Evolutionary conservation across 2,113 vertebrate genomes (phyloP).

Genomic region (Scartelaos histophorus): DNA sequence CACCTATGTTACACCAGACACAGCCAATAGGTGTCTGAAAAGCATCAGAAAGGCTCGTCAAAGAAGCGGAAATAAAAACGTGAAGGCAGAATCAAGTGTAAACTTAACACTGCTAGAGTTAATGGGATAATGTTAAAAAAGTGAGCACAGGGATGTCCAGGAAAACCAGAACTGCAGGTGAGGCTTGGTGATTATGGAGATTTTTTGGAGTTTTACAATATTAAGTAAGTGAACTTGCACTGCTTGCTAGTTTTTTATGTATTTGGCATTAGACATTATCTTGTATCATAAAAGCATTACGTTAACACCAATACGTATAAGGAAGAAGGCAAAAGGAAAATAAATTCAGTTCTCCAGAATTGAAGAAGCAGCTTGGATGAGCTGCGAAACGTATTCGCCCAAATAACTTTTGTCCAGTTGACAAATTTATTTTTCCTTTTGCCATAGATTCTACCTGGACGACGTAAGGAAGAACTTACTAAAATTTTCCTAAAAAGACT

Average conservation of each 20-base stretch:
- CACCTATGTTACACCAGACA: slow-evolving; percentile 67
- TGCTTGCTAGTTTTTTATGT: not conserved
- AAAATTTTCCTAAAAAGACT: too few relatives aligned
- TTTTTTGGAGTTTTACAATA: not conserved
- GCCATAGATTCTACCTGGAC: too few relatives aligned
- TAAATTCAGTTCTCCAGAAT: too few relatives aligned
- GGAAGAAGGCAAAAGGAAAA: too few relatives aligned
- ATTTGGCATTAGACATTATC: not conserved
- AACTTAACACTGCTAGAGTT: not conserved
- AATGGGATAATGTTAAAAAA: slow-evolving; percentile 1
- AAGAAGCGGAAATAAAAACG: slow-evolving; percentile 36
- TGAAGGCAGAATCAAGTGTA: not conserved
- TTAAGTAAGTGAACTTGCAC: too few relatives aligned
- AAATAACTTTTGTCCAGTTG: too few relatives aligned
- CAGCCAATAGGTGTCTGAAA: slow-evolving; percentile 67
- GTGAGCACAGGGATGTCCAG: slow-evolving; percentile 3
- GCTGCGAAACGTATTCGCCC: too few relatives aligned
- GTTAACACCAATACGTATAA: too few relatives aligned
- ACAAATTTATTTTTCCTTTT: too few relatives aligned
- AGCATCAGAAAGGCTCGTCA: slow-evolving; percentile 30
- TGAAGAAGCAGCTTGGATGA: too few relatives aligned
- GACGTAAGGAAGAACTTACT: too few relatives aligned
- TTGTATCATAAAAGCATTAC: not conserved
- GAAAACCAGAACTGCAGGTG: not conserved
- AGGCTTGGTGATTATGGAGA: not conserved